phyloP scores from a whole-genome alignment of 2,888 invertebrate species.

The Melangyna quadrimaculata region DNA sequence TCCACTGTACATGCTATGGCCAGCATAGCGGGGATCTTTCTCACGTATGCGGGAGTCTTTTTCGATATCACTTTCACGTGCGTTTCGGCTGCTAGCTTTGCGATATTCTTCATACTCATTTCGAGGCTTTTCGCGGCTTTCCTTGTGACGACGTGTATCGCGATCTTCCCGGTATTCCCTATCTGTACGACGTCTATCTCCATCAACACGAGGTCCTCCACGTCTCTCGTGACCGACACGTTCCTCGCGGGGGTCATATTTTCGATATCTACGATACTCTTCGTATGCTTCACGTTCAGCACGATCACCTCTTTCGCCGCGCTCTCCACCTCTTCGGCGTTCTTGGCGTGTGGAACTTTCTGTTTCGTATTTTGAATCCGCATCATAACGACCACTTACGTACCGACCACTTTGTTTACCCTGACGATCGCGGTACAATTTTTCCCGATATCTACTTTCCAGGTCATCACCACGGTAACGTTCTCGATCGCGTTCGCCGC shows the following conservation, averaged over 20 bases:
- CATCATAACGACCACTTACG: slow-evolving; percentile 82
- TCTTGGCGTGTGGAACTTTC: slow-evolving; percentile 82
- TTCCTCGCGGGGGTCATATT: slow-evolving; percentile 52
- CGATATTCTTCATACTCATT: slow-evolving; percentile 79
- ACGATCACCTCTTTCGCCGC: slow-evolving; percentile 74
- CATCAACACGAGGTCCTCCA: slow-evolving; percentile 69
- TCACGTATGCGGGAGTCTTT: slow-evolving; percentile 74
- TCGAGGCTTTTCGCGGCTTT: slow-evolving; percentile 59
- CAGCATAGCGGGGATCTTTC: slow-evolving; percentile 74
- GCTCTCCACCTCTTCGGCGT: slow-evolving; percentile 74
- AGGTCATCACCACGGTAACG: slow-evolving; percentile 63
- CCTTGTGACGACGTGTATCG: slow-evolving; percentile 73
- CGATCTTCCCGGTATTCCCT: slow-evolving; percentile 73
- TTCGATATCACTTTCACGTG: slow-evolving; percentile 78
- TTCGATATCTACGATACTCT: slow-evolving; percentile 74
- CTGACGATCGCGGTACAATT: slow-evolving; percentile 78
- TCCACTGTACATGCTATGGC: slow-evolving; percentile 73
- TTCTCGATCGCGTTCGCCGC: slow-evolving; percentile 51
- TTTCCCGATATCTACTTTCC: slow-evolving; percentile 61
- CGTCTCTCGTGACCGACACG: slow-evolving; percentile 67
- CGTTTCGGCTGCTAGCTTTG: slow-evolving; percentile 79
- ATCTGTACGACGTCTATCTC: slow-evolving; percentile 72
- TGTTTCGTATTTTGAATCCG: slow-evolving; percentile 86
- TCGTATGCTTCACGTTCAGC: slow-evolving; percentile 74
- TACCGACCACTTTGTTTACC: slow-evolving; percentile 74